phyloP scores from a whole-genome alignment of 2,888 invertebrate species.

The Tiliacea citrago region DNA sequence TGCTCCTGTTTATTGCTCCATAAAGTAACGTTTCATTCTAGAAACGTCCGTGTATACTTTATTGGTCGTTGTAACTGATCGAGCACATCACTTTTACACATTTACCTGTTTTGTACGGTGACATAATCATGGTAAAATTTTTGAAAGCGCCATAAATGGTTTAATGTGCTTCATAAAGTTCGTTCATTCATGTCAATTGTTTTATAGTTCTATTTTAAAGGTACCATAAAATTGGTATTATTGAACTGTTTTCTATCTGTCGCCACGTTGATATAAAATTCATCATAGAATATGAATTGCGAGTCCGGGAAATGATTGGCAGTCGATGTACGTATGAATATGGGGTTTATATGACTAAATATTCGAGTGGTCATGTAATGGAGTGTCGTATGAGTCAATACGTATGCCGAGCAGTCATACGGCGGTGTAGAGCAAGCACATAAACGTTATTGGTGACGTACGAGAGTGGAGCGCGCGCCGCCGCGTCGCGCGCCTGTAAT shows the following conservation, averaged over 20 bases:
- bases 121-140: conserved; percentile 53
- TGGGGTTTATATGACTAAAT: conserved; percentile 41
- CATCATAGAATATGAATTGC: conserved; percentile 18
- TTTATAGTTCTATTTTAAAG: conserved; percentile 56
- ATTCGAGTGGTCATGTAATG: conserved; percentile 49
- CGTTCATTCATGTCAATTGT: conserved; percentile 57
- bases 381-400: conserved; percentile 58
- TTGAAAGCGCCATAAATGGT: conserved; percentile 49
- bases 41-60: conserved; percentile 70
- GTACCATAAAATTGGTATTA: conserved; percentile 35
- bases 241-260: conserved; percentile 36
- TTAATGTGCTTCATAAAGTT: conserved; percentile 47
- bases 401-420: conserved; percentile 46
- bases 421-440: conserved; percentile 62
- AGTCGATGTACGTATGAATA: conserved; percentile 31
- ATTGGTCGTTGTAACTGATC: conserved; percentile 75
- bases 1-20: conserved; percentile 70
- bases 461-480: conserved; percentile 48
- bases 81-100: conserved; percentile 70
- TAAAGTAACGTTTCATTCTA: conserved; percentile 73
- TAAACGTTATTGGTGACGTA: conserved; percentile 66
- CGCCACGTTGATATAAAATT: conserved; percentile 27
- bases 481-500: conserved; percentile 58
- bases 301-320: conserved; percentile 28
- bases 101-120: conserved; percentile 60